phyloP scores from a whole-genome alignment of 2,888 invertebrate genomes.

The Phaedon cochleariae region DNA sequence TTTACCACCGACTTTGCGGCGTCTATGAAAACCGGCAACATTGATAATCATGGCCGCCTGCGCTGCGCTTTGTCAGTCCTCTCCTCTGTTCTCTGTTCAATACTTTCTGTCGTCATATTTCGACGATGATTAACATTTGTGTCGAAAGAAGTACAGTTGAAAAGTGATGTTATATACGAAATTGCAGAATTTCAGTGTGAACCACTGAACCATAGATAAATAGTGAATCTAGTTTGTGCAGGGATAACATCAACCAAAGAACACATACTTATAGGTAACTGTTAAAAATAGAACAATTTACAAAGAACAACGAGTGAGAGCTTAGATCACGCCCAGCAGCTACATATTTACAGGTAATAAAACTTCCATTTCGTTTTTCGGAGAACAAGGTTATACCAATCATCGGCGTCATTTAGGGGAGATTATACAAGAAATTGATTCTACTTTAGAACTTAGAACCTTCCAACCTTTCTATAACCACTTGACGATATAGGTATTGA shows the following conservation, averaged over 20 bases:
- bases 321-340: background rate
- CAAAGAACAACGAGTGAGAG: background rate
- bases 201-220: background rate
- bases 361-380: background rate
- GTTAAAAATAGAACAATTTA: background rate
- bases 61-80: background rate
- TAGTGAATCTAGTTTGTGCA: background rate
- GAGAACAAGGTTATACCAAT: too few species aligned
- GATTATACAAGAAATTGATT: too few species aligned
- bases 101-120: too few species aligned
- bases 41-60: background rate
- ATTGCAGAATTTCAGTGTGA: background rate
- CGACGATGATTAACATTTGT: too few species aligned
- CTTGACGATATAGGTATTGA: too few species aligned
- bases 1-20: background rate
- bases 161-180: background rate
- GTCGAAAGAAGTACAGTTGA: background rate
- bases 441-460: too few species aligned
- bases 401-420: too few species aligned
- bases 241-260: background rate
- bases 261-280: background rate
- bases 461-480: too few species aligned
- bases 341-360: background rate
- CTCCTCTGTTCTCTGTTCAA: too few species aligned
- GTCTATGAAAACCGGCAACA: background rate